These are phyloP conservation scores for Phengaris alcon DNA, from an alignment of 2,888 invertebrate genomes.

Conservation along the genomic window DNA sequence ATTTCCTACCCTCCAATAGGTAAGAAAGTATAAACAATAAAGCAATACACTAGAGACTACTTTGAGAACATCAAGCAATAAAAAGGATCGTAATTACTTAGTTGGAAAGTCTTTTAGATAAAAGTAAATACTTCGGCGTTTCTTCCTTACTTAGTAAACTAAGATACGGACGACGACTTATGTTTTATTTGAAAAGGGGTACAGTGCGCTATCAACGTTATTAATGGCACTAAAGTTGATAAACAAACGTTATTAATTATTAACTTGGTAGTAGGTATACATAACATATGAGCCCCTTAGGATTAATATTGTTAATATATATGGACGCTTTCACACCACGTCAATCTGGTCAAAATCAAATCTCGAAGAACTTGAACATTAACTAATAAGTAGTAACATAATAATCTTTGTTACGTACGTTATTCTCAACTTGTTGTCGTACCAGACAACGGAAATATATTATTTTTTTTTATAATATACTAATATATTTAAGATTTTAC, in stretches of 20 bases:
- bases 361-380: too few relatives aligned
- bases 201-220: not conserved
- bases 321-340: too few relatives aligned
- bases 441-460: too few relatives aligned
- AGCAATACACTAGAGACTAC: constrained; percentile 28
- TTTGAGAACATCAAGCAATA: constrained; percentile 29
- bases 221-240: not conserved
- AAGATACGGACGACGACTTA: constrained; percentile 8
- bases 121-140: constrained; percentile 27
- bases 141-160: constrained; percentile 26
- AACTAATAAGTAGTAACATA: too few relatives aligned
- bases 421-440: too few relatives aligned
- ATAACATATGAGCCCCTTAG: too few relatives aligned
- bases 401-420: too few relatives aligned
- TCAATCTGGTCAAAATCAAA: too few relatives aligned
- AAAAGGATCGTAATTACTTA: constrained; percentile 28
- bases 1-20: constrained; percentile 1
- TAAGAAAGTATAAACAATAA: constrained; percentile 28
- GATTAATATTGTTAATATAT: too few relatives aligned
- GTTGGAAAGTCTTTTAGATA: constrained; percentile 29
- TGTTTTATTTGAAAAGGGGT: not conserved
- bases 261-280: too few relatives aligned
- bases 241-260: not conserved
- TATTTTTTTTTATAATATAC: too few relatives aligned
- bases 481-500: too few relatives aligned